A percentile compares a stretch with the other conserved stretches of the same genome.
Conservation (phyloP, 35 echinoderm and acorn worm species). For the Apostichopus californicus region DNA sequence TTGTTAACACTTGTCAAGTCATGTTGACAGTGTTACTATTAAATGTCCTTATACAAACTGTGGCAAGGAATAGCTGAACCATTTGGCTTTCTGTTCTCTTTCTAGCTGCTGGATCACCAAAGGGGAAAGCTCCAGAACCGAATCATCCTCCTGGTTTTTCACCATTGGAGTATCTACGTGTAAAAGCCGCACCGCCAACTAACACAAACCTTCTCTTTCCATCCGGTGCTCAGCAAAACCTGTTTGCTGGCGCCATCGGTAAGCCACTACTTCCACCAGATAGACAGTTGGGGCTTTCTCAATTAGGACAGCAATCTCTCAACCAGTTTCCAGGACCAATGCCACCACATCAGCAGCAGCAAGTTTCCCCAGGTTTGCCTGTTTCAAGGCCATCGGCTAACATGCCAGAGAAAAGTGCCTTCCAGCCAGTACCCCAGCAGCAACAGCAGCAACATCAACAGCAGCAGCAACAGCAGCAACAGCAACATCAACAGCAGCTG, state of each 20-base stretch:
- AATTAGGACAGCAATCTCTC: background rate
- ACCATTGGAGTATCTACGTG: background rate
- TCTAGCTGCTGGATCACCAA: background rate
- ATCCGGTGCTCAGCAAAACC: background rate
- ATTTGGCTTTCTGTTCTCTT: background rate
- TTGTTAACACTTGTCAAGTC: no score
- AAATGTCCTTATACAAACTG: no score
- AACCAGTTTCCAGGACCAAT: background rate
- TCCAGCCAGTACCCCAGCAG: conserved; percentile 36
- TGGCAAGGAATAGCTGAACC: no score
- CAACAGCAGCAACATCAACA: background rate
- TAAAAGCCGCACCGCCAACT: conserved; percentile 9
- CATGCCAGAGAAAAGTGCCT: conserved; percentile 27
- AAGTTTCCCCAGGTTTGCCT: background rate
- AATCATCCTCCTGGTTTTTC: conserved; percentile 7
- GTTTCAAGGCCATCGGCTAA: background rate
- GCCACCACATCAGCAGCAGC: background rate
- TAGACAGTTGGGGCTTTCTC: background rate
- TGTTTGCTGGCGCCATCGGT: background rate
- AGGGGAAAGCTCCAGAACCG: background rate
- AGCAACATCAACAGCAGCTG: no score
- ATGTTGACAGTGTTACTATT: no score
- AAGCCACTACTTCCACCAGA: background rate
- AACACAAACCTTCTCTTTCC: conserved; percentile 11
- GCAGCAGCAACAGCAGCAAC: background rate